phyloP scores from a whole-genome alignment of 2,113 vertebrate species.

The Aramus guarauna region DNA sequence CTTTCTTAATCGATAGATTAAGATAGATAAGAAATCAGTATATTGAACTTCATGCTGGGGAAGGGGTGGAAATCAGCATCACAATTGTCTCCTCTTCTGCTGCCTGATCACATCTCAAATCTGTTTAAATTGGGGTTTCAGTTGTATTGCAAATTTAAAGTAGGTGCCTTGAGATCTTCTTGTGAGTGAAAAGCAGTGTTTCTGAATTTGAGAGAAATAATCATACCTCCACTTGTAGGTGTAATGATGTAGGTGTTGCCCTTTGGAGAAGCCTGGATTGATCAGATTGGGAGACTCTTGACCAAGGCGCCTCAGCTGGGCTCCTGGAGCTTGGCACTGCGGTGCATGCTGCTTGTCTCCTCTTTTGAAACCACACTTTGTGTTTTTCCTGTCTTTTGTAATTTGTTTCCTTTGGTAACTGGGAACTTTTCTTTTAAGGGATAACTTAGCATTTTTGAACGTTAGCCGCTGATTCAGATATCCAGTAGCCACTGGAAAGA shows the following conservation, averaged over 20 bases:
- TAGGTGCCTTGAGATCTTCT: not conserved
- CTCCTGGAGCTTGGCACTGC: not conserved
- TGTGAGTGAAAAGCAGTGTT: not conserved
- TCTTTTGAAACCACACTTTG: not conserved
- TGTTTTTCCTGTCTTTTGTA: not conserved
- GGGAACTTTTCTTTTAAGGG: not conserved
- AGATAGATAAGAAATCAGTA: not conserved
- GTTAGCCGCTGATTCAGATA: not conserved
- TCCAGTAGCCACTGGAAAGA: not conserved
- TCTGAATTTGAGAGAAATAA: not conserved
- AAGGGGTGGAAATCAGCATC: conserved; percentile 8
- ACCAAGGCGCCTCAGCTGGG: fast-evolving
- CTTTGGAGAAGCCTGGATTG: not conserved
- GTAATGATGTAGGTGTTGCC: not conserved
- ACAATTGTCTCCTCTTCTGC: not conserved
- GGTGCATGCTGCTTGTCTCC: not conserved
- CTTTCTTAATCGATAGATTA: not conserved
- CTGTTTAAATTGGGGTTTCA: not conserved
- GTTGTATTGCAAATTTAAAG: not conserved
- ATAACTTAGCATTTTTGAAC: not conserved
- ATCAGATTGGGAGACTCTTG: not conserved
- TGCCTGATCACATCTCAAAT: not conserved
- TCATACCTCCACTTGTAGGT: not conserved
- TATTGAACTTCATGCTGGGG: not conserved
- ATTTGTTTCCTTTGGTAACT: not conserved